A percentile compares a stretch with the other conserved stretches of the same genome.
These are phyloP conservation scores for Cecidostiba fungosa DNA, from an alignment of 2,888 invertebrate genomes.

Conservation along the genomic window DNA sequence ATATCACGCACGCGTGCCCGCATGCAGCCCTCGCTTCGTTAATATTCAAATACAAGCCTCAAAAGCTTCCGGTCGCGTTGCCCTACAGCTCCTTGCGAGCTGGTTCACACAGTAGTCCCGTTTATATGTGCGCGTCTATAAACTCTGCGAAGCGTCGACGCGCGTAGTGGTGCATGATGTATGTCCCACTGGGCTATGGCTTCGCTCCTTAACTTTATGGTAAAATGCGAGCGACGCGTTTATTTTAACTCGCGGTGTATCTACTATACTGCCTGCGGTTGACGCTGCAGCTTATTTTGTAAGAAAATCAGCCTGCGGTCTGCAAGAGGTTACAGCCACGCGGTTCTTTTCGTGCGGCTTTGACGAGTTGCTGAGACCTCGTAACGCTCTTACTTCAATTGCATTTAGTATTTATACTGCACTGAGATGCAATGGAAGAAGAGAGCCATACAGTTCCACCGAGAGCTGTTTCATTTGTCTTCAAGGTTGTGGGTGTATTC, in stretches of 20 bases:
- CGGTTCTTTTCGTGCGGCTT: background rate
- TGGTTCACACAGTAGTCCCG: background rate
- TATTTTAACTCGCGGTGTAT: no score
- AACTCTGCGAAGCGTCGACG: background rate
- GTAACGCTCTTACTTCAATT: conserved; percentile 41
- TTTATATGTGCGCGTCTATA: background rate
- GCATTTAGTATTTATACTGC: conserved; percentile 49
- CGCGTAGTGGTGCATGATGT: no score
- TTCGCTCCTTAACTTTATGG: no score
- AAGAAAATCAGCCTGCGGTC: no score
- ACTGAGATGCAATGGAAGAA: background rate
- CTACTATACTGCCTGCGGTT: no score
- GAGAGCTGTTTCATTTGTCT: background rate
- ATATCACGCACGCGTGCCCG: background rate
- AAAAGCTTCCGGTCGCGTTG: background rate
- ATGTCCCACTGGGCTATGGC: no score
- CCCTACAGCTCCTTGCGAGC: conserved; percentile 8
- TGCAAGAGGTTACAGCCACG: background rate
- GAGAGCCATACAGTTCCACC: background rate
- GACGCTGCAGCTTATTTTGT: no score
- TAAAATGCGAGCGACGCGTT: no score
- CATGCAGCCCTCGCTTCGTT: conserved; percentile 25
- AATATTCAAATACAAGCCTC: conserved; percentile 53
- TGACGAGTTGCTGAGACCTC: background rate
- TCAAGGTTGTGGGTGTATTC: background rate